Evolutionary conservation across 2,797 vertebrate species (phyloP).

Genomic region (Naso thynnoides): DNA sequence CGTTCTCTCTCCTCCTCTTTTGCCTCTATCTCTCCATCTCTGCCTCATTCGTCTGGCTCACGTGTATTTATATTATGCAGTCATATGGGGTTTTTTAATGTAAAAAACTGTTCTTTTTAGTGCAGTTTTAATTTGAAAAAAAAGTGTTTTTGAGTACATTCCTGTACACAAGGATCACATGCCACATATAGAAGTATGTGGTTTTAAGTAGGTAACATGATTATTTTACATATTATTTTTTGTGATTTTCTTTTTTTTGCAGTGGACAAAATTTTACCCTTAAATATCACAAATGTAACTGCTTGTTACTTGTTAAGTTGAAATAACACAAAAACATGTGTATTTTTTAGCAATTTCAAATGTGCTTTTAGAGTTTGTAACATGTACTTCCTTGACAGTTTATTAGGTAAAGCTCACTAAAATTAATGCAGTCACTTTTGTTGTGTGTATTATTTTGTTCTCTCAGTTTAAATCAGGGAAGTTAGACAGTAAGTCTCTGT

Average conservation of each 20-base stretch:
- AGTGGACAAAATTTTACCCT: no score
- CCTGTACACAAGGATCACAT: constrained; percentile 3
- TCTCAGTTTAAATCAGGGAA: neutral
- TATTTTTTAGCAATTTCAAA: neutral
- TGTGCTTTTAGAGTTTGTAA: neutral
- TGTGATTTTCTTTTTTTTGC: no score
- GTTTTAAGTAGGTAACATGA: no score
- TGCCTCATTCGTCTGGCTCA: constrained; percentile 41
- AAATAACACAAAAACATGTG: no score
- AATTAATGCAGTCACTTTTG: neutral
- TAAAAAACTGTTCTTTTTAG: constrained; percentile 27
- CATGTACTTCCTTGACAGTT: neutral
- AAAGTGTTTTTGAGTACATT: neutral
- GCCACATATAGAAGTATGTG: neutral
- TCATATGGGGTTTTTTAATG: constrained; percentile 37
- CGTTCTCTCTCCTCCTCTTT: constrained; percentile 46
- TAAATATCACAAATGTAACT: no score
- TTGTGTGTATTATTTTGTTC: neutral
- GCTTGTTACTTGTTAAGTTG: no score
- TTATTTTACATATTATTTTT: no score
- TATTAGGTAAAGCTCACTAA: neutral
- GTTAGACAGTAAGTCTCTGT: neutral
- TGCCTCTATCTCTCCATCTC: constrained; percentile 41
- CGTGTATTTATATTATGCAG: constrained; percentile 54
- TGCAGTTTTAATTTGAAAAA: constrained; percentile 22